Conservation (phyloP, 2,888 invertebrate genomes). For the Tetanocera ferruginea region DNA sequence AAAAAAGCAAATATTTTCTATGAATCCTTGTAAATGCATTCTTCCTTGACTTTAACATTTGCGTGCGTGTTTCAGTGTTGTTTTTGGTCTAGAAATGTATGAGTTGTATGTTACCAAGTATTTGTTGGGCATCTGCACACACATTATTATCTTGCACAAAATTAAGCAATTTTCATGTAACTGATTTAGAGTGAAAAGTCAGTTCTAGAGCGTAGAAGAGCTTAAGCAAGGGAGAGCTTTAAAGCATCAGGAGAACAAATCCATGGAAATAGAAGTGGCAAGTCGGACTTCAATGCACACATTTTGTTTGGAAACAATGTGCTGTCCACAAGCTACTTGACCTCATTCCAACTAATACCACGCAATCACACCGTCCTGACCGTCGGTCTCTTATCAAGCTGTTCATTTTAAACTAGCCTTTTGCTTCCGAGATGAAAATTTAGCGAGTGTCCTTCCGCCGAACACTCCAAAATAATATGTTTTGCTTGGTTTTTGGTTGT, state of each 20-base stretch:
- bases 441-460: conserved; percentile 24
- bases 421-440: conserved; percentile 3
- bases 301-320: not conserved
- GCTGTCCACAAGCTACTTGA: too few species aligned
- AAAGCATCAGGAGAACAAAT: not conserved
- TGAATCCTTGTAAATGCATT: not conserved
- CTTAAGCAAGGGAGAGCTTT: not conserved
- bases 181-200: conserved; percentile 27
- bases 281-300: not conserved
- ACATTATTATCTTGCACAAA: conserved; percentile 46
- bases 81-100: too few species aligned
- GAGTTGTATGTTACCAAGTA: not conserved
- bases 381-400: not conserved
- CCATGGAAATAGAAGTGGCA: not conserved
- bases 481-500: not conserved
- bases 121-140: not conserved
- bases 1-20: not conserved
- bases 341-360: too few species aligned
- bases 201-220: not conserved
- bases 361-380: not conserved
- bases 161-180: conserved; percentile 45
- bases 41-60: not conserved
- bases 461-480: conserved; percentile 7
- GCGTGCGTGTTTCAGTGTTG: too few species aligned
- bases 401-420: not conserved